phyloP scores from a whole-genome alignment of 1,140 invertebrate genomes.

The Tetramorium alpestre region DNA sequence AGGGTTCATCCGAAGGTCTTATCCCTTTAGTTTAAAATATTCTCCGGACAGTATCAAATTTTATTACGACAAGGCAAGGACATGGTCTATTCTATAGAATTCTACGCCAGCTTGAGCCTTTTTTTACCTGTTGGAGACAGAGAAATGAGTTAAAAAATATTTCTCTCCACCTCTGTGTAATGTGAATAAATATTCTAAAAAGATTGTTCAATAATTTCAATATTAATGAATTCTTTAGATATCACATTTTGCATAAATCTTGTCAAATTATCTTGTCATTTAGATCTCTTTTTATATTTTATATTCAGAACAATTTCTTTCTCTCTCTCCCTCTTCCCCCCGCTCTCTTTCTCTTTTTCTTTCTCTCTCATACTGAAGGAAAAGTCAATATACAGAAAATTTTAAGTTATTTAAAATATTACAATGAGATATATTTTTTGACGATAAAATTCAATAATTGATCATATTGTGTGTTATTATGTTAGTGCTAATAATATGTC shows the following conservation, averaged over 20 bases:
- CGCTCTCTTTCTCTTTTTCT: not conserved
- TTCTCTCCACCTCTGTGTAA: not conserved
- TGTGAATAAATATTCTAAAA: not conserved
- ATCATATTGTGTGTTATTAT: not conserved
- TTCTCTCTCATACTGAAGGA: not conserved
- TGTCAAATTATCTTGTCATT: not conserved
- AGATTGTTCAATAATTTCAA: not conserved
- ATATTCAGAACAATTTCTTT: not conserved
- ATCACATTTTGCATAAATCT: too few relatives aligned
- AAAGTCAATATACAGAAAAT: not conserved
- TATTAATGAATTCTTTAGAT: not conserved
- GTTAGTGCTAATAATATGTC: not conserved
- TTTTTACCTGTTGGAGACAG: not conserved
- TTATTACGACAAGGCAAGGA: slow-evolving; percentile 21
- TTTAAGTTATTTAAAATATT: slow-evolving; percentile 1
- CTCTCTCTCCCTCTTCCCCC: not conserved
- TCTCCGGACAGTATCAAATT: not conserved
- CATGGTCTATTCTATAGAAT: not conserved
- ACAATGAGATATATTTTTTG: not conserved
- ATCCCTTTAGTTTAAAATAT: not conserved
- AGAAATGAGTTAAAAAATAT: not conserved
- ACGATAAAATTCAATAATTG: not conserved
- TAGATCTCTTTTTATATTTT: not conserved
- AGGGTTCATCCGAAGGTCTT: not conserved
- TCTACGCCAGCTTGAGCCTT: not conserved